Evolutionary conservation across 2,113 vertebrate species (phyloP).

Genomic region (Dryoscopus gambensis): DNA sequence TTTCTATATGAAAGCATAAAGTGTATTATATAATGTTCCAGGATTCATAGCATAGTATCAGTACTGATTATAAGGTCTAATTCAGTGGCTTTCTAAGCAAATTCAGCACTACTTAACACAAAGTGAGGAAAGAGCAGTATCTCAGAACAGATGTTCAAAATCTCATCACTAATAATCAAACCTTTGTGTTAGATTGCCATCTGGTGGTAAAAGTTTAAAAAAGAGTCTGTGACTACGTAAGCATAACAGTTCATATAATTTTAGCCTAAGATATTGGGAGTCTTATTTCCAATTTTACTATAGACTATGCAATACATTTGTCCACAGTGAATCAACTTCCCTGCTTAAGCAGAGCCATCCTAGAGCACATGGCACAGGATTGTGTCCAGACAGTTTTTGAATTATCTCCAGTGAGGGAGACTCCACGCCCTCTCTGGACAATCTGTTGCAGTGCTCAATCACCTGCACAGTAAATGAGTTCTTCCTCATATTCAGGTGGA

Average conservation of each 20-base stretch:
- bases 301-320: not conserved
- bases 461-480: not conserved
- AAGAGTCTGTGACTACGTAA: not conserved
- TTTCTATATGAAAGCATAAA: not conserved
- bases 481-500: not conserved
- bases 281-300: not conserved
- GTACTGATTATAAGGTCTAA: not conserved
- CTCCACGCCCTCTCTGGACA: accelerated
- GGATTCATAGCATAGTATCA: not conserved
- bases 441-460: not conserved
- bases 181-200: constrained; percentile 53
- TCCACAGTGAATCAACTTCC: not conserved
- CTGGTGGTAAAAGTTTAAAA: constrained; percentile 10
- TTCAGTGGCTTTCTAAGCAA: not conserved
- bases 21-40: not conserved
- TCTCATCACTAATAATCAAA: not conserved
- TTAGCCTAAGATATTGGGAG: not conserved
- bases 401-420: not conserved
- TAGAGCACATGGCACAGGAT: not conserved
- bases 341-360: not conserved
- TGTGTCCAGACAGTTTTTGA: not conserved
- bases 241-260: not conserved
- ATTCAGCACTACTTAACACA: not conserved
- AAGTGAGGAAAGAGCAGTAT: not conserved
- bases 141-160: not conserved